Conservation (phyloP, 2,888 invertebrate species). For the Lochmaea capreae region DNA sequence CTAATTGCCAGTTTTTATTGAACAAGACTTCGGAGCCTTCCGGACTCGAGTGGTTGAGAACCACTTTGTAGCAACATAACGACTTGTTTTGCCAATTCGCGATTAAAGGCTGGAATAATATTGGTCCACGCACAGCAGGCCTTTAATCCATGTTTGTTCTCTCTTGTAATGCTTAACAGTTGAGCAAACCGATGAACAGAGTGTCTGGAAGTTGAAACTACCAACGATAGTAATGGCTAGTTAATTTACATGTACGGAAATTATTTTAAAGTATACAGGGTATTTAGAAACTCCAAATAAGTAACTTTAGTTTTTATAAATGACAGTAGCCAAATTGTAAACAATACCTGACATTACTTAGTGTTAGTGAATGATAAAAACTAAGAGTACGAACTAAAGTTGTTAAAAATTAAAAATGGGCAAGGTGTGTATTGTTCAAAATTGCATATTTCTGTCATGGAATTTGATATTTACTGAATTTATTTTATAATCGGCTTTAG, state of each 20-base stretch:
- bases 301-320: too few species aligned
- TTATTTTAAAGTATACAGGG: background rate
- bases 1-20: slow-evolving; percentile 38
- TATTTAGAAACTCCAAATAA: too few species aligned
- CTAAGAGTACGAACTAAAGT: too few species aligned
- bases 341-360: too few species aligned
- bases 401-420: too few species aligned
- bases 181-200: background rate
- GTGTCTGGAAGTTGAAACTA: slow-evolving; percentile 2
- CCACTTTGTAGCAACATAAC: slow-evolving; percentile 35
- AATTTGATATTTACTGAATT: too few species aligned
- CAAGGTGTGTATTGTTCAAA: too few species aligned
- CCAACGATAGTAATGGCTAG: background rate
- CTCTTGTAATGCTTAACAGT: slow-evolving; percentile 15
- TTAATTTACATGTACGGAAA: background rate
- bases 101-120: slow-evolving; percentile 43
- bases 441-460: too few species aligned
- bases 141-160: slow-evolving; percentile 24
- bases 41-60: slow-evolving; percentile 17
- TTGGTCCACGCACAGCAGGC: slow-evolving; percentile 33
- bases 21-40: slow-evolving; percentile 28
- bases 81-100: slow-evolving; percentile 42
- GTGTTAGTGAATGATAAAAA: too few species aligned
- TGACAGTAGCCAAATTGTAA: too few species aligned
- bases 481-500: too few species aligned